Evolutionary conservation across 2,797 vertebrate genomes (phyloP), one percentile per base, ranked within the genome.

Genomic region (Gastrophryne carolinensis): DNA sequence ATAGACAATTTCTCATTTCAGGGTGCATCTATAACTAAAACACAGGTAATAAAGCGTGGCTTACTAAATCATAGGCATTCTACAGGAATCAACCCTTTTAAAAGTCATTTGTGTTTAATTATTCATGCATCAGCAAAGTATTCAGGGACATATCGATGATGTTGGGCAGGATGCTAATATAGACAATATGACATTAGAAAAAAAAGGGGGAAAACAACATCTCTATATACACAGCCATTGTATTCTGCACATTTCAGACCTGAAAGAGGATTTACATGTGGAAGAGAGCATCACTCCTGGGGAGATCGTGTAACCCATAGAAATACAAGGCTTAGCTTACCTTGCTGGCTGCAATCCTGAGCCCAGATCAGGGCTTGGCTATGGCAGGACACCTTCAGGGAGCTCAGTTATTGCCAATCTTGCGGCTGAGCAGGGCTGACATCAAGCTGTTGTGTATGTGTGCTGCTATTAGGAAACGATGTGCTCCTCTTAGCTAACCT

Each of bases 401-500:
- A 58, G 66, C 26, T 53, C n/a, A n/a, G n/a, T 8, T 49, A 64
- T 77, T 35, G 32, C 37, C 49, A 70, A 21, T 52, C 35, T 34
- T 37, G 44, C 54, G 68, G 37, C 15, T 21, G 56, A 69, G 26
- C 47, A 63, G 62, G 19, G 57, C 57, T 47, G 49, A 32, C 58
- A 70, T 35, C 44, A 13, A 56, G 67, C 67, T 63, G 58, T 10
- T 62, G 56, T 56, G n/a, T n/a, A n/a, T 75, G 50, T 69, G 27
- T 76, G 66, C 74, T 35, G 74, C 66, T 70, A 57, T 69, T 77
- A 77, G 58, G 5, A 58, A 39, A 35, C 58, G 66, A 76, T 71
- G 67, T 62, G 66, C 74, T 71, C 63, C 49, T 77, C 66, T 64
- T 35, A 64, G 67, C 74, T 77, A 64, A 70, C 67, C 74, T 77